These are phyloP conservation scores for Labroides dimidiatus DNA, from an alignment of 2,797 vertebrate species.

Conservation along the genomic window DNA sequence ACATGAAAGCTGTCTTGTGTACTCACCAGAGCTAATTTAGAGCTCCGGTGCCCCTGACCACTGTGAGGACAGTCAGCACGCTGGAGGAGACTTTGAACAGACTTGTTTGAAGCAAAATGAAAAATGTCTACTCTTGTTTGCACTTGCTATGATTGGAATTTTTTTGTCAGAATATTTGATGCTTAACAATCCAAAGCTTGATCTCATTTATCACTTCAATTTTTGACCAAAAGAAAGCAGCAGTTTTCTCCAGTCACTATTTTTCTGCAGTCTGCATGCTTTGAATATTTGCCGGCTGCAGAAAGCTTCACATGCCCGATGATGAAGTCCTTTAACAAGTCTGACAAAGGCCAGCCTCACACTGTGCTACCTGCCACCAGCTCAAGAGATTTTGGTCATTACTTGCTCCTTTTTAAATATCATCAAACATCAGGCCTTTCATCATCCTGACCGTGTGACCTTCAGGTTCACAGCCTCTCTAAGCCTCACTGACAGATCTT, in stretches of 20 bases:
- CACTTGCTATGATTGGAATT: background rate
- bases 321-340: conserved; percentile 66
- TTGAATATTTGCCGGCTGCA: conserved; percentile 48
- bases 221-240: background rate
- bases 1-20: conserved; percentile 79
- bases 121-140: conserved; percentile 23
- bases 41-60: conserved; percentile 68
- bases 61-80: conserved; percentile 66
- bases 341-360: conserved; percentile 61
- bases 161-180: conserved; percentile 1
- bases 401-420: conserved; percentile 78
- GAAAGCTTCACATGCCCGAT: conserved; percentile 42
- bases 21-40: conserved; percentile 74
- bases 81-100: conserved; percentile 49
- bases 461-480: conserved; percentile 67
- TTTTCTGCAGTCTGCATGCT: conserved; percentile 16
- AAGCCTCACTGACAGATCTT: conserved; percentile 69
- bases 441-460: conserved; percentile 71
- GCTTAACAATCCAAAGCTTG: background rate
- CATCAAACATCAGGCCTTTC: conserved; percentile 72
- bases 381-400: conserved; percentile 80
- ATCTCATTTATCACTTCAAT: background rate
- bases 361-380: conserved; percentile 70
- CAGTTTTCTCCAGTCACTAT: conserved; percentile 1
- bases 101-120: conserved; percentile 25